Percentiles rank a stretch among this genome's conserved stretches.
Conservation (phyloP, 2,113 vertebrate species). For the Cephalophus harveyi region DNA sequence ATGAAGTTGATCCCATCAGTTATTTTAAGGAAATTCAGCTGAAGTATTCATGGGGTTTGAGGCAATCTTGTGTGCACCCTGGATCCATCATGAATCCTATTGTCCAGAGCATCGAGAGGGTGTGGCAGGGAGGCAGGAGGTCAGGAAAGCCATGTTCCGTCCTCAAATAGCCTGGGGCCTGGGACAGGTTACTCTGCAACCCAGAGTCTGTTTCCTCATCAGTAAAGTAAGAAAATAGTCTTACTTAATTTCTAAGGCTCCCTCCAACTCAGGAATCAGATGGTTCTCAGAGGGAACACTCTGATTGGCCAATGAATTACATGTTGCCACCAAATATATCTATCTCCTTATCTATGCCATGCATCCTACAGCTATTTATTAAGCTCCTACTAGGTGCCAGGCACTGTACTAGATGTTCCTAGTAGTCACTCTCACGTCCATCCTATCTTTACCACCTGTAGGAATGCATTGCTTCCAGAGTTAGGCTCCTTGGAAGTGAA, state of each 20-base stretch:
- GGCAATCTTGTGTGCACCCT: neutral
- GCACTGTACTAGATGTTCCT: too few species aligned
- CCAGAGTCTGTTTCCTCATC: neutral
- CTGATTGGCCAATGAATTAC: neutral
- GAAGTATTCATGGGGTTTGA: neutral
- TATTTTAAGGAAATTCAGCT: constrained; percentile 40
- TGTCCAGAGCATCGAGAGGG: neutral
- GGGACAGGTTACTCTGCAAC: neutral
- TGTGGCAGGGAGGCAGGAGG: neutral
- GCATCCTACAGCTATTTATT: neutral
- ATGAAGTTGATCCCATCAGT: constrained; percentile 1
- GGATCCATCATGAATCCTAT: neutral
- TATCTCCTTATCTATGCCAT: neutral
- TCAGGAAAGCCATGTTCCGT: neutral
- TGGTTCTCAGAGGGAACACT: neutral
- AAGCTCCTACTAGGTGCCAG: neutral
- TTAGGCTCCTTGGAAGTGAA: neutral
- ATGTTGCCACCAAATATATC: neutral
- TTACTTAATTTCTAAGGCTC: neutral
- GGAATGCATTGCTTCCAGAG: neutral
- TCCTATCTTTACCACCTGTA: neutral
- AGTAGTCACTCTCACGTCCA: neutral
- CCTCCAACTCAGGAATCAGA: neutral
- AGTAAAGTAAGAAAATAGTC: neutral
- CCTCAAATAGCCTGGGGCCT: neutral